Evolutionary conservation across 2,113 vertebrate species (phyloP).

Genomic region (Bambusicola thoracicus): DNA sequence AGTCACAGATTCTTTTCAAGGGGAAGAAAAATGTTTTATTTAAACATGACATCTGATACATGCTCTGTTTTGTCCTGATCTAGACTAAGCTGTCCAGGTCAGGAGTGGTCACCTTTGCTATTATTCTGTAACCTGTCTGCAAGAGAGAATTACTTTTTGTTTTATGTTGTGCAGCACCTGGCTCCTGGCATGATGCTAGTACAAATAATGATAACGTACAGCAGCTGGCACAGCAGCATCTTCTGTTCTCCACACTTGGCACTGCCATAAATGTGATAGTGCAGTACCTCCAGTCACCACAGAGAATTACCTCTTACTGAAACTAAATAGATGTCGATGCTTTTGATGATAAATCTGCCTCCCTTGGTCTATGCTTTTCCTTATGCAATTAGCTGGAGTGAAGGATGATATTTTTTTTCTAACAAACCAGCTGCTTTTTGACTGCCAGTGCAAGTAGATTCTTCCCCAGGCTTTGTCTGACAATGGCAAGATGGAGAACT

Average conservation of each 20-base stretch:
- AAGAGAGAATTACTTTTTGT: constrained; percentile 67
- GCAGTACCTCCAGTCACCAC: neutral
- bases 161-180: constrained; percentile 55
- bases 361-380: neutral
- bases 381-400: constrained; percentile 27
- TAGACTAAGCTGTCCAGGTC: constrained; percentile 47
- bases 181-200: constrained; percentile 34
- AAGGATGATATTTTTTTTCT: constrained; percentile 17
- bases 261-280: constrained; percentile 47
- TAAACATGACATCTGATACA: neutral
- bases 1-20: neutral
- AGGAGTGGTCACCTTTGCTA: constrained; percentile 56
- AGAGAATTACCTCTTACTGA: constrained; percentile 24
- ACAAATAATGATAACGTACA: constrained; percentile 71
- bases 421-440: neutral
- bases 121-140: constrained; percentile 44
- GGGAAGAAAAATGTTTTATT: constrained; percentile 35
- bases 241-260: constrained; percentile 13
- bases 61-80: constrained; percentile 11
- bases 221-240: constrained; percentile 21
- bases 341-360: constrained; percentile 44
- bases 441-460: neutral
- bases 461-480: neutral
- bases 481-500: neutral
- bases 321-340: constrained; percentile 11